These are phyloP conservation scores for Liasis olivaceus DNA, from an alignment of 2,797 vertebrate genomes.

Conservation along the genomic window DNA sequence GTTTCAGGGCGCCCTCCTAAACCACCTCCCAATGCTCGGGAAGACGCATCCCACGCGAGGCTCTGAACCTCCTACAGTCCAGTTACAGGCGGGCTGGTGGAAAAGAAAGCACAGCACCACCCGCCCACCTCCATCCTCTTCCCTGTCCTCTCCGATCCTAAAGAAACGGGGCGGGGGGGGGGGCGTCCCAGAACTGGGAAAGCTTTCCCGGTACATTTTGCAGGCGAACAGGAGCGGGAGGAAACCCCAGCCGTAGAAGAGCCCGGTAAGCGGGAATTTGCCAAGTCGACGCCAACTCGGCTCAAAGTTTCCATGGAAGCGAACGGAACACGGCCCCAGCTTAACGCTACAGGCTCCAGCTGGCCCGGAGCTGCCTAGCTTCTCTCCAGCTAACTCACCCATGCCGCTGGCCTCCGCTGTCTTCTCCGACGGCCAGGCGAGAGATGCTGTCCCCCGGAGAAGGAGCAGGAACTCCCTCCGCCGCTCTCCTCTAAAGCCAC, in stretches of 20 bases:
- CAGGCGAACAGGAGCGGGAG: no score
- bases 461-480: not conserved
- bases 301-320: not conserved
- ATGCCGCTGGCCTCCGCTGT: not conserved
- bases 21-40: not conserved
- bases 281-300: not conserved
- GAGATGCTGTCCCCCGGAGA: not conserved
- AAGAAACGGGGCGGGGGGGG: not conserved
- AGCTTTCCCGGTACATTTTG: not conserved
- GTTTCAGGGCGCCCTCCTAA: not conserved
- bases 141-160: not conserved
- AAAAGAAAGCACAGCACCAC: not conserved
- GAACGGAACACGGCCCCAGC: not conserved
- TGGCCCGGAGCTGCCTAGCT: no score
- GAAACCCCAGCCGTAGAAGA: no score
- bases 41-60: not conserved
- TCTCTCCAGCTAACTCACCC: constrained; percentile 12
- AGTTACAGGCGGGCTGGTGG: not conserved
- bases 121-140: no score
- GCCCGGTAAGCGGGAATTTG: not conserved
- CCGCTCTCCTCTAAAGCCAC: constrained; percentile 10
- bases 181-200: no score
- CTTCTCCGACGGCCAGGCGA: not conserved
- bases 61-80: not conserved
- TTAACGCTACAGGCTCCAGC: no score